Base-by-base conservation (phyloP, 2,888 invertebrate species). In the Ischnus inquisitorius region DNA sequence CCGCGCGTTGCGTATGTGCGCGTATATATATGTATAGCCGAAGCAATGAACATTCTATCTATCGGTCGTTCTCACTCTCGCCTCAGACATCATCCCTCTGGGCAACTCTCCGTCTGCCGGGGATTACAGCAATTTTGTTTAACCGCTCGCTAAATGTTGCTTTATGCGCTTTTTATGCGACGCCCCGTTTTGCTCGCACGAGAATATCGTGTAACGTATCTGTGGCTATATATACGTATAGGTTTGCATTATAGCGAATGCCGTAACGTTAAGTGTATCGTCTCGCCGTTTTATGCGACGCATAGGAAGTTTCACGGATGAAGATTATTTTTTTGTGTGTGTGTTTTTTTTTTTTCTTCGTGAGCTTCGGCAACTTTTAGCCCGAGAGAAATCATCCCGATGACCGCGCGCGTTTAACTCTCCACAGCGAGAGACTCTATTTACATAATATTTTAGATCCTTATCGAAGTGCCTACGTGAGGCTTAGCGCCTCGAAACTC, bases 61-160 rank as follows among this genome's bases (percentile, higher is more conserved):
- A 46, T 74, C 74, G 46, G 62, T 74, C 62, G 72, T 51, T 76
- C 81, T 80, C 67, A n/a, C 43, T 69, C 68, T 67, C 64, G 25
- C 68, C 34, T 64, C 3, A n/a, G 28, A 28, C 68, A 64, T 51
- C 16, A 14, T 41, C 51, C 22, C 28, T 14, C 34, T 34, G 6
- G 34, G 34, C 34, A 34, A 34, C 34, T 34, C 83, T 82, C 85
- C 81, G 82, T 85, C 69, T 68, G 57, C 71, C 74, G 75, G 86
- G 89, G 90, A 93, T 93, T 92, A 92, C 92, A 89, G 91, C 92
- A 92, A 92, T 93, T 93, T 92, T 78, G 90, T 89, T 91, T 88
- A 92, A 92, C 89, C 90, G 91, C 87, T 90, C 90, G 90, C 88
- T 91, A 91, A 91, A 91, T 90, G 90, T 91, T 90, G 86, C 88